Evolutionary conservation across 2,113 vertebrate species (phyloP).

Genomic region (Coptodon rendalli): DNA sequence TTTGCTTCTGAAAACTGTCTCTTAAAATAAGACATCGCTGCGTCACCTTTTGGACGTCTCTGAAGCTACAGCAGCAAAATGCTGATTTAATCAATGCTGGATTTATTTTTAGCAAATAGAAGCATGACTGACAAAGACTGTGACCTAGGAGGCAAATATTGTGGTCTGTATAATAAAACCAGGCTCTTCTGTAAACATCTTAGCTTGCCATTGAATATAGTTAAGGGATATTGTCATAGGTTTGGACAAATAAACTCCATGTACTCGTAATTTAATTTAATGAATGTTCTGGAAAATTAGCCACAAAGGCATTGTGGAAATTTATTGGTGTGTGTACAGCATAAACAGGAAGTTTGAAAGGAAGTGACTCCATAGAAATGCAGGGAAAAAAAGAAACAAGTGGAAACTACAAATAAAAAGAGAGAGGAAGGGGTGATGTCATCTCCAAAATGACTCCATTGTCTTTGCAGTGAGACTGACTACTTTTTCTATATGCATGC

Average conservation of each 20-base stretch:
- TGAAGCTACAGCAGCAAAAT: not conserved
- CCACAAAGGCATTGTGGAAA: not conserved
- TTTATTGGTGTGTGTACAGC: not conserved
- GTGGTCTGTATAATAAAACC: not conserved
- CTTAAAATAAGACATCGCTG: not conserved
- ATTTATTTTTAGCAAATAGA: not conserved
- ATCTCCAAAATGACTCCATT: not conserved
- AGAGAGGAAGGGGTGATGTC: constrained; percentile 22
- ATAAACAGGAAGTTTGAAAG: constrained; percentile 8
- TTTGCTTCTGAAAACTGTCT: not conserved
- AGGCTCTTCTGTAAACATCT: not conserved
- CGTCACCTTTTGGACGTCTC: not conserved
- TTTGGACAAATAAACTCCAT: not conserved
- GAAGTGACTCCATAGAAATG: not conserved
- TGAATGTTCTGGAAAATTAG: not conserved
- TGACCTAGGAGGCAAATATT: not conserved
- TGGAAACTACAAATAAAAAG: not conserved
- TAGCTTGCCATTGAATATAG: not conserved
- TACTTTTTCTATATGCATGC: not conserved
- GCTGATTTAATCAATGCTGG: not conserved
- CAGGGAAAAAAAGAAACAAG: not conserved
- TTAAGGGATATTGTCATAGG: not conserved
- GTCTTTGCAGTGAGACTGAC: not conserved
- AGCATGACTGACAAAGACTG: not conserved
- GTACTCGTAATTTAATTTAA: not conserved